These are phyloP conservation scores for Eledona agricola DNA, from an alignment of 2,888 invertebrate genomes.

Conservation along the genomic window DNA sequence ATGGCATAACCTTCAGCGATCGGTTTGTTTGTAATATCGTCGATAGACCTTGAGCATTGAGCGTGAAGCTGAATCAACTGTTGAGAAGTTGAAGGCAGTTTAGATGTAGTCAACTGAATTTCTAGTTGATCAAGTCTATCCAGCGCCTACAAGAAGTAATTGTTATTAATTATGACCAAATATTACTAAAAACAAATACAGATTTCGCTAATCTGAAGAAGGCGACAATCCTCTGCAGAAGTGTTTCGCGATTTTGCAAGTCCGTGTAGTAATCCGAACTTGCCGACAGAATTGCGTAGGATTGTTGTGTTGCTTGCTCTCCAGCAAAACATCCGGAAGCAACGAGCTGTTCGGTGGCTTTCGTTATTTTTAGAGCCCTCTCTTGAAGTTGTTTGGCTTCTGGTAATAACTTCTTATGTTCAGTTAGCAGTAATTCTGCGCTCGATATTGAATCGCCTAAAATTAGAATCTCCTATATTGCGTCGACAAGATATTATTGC, in stretches of 20 bases:
- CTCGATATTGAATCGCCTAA: constrained; percentile 75
- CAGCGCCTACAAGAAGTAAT: constrained; percentile 66
- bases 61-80: constrained; percentile 74
- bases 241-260: constrained; percentile 74
- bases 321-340: constrained; percentile 76
- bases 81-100: constrained; percentile 71
- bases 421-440: constrained; percentile 73
- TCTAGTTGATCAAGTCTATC: constrained; percentile 79
- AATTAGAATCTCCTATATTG: constrained; percentile 42
- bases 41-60: constrained; percentile 71
- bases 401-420: constrained; percentile 73
- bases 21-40: constrained; percentile 73
- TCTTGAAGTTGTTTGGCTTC: constrained; percentile 80
- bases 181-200: constrained; percentile 57
- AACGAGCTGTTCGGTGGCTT: constrained; percentile 79
- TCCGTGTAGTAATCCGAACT: constrained; percentile 76
- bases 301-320: constrained; percentile 72
- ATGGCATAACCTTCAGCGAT: constrained; percentile 77
- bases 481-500: neutral
- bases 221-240: constrained; percentile 72
- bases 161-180: constrained; percentile 5
- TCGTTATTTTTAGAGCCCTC: constrained; percentile 77
- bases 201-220: constrained; percentile 77
- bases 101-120: constrained; percentile 73
- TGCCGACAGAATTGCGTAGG: constrained; percentile 72